These are phyloP conservation scores for Falcaria lacertinaria DNA, from an alignment of 2,888 invertebrate species.

Conservation along the genomic window DNA sequence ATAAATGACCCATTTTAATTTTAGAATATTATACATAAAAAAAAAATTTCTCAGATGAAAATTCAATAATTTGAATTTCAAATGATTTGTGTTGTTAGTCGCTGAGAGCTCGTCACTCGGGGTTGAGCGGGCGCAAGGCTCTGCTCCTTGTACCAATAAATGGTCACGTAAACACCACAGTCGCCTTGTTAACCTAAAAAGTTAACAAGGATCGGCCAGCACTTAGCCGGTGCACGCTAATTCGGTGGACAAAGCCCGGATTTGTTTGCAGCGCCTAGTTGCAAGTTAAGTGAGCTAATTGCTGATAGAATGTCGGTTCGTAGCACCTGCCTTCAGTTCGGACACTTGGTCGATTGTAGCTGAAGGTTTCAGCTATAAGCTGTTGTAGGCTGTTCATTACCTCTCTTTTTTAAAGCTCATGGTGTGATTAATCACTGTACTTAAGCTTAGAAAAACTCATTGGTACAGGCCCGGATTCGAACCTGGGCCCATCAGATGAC, in stretches of 20 bases:
- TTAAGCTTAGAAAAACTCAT: no score
- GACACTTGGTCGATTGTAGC: background rate
- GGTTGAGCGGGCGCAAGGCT: constrained; percentile 28
- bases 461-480: no score
- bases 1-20: no score
- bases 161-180: constrained; percentile 49
- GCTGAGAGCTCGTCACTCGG: constrained; percentile 4
- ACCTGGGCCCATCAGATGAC: no score
- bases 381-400: no score
- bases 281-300: constrained; percentile 72
- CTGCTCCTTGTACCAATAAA: constrained; percentile 57
- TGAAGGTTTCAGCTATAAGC: background rate
- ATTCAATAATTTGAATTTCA: no score
- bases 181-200: constrained; percentile 72
- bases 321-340: constrained; percentile 25
- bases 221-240: constrained; percentile 66
- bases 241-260: constrained; percentile 67
- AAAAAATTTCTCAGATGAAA: no score
- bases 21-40: no score
- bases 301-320: constrained; percentile 59
- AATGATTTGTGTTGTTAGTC: background rate
- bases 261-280: constrained; percentile 71
- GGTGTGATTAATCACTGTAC: no score
- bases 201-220: constrained; percentile 75
- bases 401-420: no score